Evolutionary conservation across 2,797 vertebrate species (phyloP), one percentile per base, ranked within the genome.

Genomic region (Pantherophis vulpinus): DNA sequence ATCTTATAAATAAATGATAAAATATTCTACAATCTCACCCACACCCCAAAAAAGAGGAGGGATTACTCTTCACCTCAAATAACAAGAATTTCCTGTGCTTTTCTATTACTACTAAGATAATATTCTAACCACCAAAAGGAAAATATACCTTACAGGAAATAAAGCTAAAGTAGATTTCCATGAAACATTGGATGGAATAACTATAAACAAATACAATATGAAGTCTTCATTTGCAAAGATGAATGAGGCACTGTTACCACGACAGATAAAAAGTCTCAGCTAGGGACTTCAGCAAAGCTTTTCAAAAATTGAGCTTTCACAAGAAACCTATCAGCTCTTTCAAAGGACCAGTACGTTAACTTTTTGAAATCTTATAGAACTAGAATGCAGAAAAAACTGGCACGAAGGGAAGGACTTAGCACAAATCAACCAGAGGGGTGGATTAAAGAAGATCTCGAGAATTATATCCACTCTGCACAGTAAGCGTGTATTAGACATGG

Each of bases 101-200:
- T 95, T 93, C 70, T 88, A 95, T 92, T 95, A 87, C 83, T 61
- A 2, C 5, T 6, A 23, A n/a, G 27, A 9, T 59, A 27, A 8
- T 83, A 79, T 20, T 47, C 66, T 51, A n/a, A 89, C 90, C 94
- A 95, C 90, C 91, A 90, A 37, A 95, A 93, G 91, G 94, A 87
- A 92, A 94, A 94, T 92, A 94, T 92, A 74, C 6, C 2, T 95
- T 66, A 83, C 92, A 94, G 93, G 91, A 83, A 95, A 96, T 83
- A 96, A 93, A 92, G 87, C 91, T 94, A 92, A 96, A 94, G 93
- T 91, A 93, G 93, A 94, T 95, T 94, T 90, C 89, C 94, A 93
- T 11, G 29, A 42, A 95, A 94, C 70, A 88, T 23, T 93, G 92
- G 93, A 13, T n/a, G 83, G 88, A 91, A 89, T 54, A 95, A 95